These are phyloP conservation scores for Teleopsis dalmanni DNA, from an alignment of 1,140 invertebrate species.

Conservation along the genomic window DNA sequence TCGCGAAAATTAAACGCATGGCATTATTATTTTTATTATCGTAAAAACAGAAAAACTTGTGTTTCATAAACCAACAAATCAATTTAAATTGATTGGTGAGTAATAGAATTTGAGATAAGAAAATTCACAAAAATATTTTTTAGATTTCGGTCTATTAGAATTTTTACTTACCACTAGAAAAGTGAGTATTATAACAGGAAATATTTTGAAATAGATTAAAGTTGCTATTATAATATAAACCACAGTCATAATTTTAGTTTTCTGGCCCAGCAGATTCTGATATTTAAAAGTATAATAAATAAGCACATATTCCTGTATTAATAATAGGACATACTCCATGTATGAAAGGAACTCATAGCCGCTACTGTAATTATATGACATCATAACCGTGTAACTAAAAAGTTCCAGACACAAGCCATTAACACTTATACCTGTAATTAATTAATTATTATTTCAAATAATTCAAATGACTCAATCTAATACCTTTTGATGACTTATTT, in stretches of 20 bases:
- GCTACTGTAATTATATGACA: conserved; percentile 60
- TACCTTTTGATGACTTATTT: conserved; percentile 52
- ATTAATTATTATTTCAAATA: neutral
- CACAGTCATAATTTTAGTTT: conserved; percentile 42
- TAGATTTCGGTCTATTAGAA: neutral
- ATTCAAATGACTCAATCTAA: neutral
- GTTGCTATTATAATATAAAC: conserved; percentile 48
- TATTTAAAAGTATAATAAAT: conserved; percentile 58
- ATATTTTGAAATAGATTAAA: conserved; percentile 48
- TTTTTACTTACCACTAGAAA: conserved; percentile 54
- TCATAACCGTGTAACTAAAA: conserved; percentile 60
- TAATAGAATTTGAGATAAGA: too few species aligned
- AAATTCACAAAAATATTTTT: neutral
- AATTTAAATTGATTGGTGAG: too few species aligned
- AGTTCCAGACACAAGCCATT: conserved; percentile 36
- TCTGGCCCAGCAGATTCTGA: conserved; percentile 48
- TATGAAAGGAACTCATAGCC: conserved; percentile 58
- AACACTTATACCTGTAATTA: conserved; percentile 27
- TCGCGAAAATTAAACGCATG: too few species aligned
- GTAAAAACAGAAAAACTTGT: too few species aligned
- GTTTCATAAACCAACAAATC: too few species aligned
- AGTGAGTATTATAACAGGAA: conserved; percentile 51
- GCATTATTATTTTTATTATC: too few species aligned
- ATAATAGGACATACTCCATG: conserved; percentile 60
- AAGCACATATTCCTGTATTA: conserved; percentile 57